phyloP scores from a whole-genome alignment of 2,888 invertebrate species.

The Alsophila aescularia region DNA sequence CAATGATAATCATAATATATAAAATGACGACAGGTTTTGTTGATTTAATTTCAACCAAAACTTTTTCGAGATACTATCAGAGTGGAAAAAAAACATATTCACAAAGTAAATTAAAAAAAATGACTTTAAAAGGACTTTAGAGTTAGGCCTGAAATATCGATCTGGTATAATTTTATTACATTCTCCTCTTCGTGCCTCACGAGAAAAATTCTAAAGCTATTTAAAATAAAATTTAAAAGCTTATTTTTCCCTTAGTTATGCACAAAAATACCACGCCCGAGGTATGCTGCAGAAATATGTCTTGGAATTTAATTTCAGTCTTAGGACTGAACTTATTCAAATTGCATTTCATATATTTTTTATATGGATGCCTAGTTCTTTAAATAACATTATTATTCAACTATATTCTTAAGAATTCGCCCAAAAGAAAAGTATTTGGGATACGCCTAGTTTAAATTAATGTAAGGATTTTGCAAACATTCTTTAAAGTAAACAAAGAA shows the following conservation, averaged over 20 bases:
- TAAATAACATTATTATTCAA: too few species aligned
- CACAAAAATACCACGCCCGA: slow-evolving; percentile 48
- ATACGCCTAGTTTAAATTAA: too few species aligned
- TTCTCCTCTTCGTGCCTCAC: slow-evolving; percentile 34
- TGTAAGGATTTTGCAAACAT: too few species aligned
- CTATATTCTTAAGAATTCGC: too few species aligned
- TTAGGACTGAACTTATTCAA: slow-evolving; percentile 34
- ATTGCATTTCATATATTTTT: slow-evolving; percentile 3
- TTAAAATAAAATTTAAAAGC: slow-evolving; percentile 43
- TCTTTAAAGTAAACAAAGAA: too few species aligned
- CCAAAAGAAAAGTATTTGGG: too few species aligned
- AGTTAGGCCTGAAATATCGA: slow-evolving; percentile 23
- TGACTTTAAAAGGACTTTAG: slow-evolving; percentile 32
- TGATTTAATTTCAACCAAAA: too few species aligned
- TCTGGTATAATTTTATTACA: slow-evolving; percentile 47
- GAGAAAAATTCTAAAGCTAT: slow-evolving; percentile 33
- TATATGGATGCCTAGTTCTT: too few species aligned
- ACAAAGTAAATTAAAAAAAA: neutral
- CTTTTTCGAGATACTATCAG: too few species aligned
- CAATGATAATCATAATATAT: too few species aligned
- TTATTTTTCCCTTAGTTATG: slow-evolving; percentile 40
- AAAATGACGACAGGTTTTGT: too few species aligned
- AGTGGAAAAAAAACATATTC: neutral
- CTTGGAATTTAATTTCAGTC: slow-evolving; percentile 68
- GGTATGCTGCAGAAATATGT: slow-evolving; percentile 47